A percentile compares a stretch with the other conserved stretches of the same genome.
phyloP scores from a whole-genome alignment of 2,113 vertebrate species.

The Nansenia antarctica region DNA sequence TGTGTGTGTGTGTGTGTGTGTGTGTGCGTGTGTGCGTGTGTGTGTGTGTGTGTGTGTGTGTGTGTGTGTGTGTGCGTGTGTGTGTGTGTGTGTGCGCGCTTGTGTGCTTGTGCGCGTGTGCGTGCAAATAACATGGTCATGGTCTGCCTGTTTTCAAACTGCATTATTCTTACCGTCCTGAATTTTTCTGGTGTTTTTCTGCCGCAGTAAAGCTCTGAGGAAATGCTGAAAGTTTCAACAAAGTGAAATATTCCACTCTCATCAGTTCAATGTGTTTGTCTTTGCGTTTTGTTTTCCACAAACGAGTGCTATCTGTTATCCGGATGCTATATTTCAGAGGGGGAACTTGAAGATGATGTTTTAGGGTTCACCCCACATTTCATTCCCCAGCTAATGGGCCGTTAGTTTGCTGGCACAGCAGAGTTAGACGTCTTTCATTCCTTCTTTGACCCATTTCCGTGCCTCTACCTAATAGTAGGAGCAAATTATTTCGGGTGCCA shows the following conservation, averaged over 20 bases:
- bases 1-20: too few relatives aligned
- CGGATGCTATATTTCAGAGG: neutral
- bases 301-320: constrained; percentile 3
- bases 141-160: too few relatives aligned
- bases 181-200: neutral
- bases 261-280: constrained; percentile 22
- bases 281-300: constrained; percentile 22
- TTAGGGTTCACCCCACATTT: neutral
- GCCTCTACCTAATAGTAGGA: neutral
- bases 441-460: neutral
- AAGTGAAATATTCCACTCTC: constrained; percentile 6
- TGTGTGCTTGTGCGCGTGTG: too few relatives aligned
- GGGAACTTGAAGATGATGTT: neutral
- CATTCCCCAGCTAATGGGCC: neutral
- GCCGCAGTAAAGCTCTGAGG: neutral
- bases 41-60: too few relatives aligned
- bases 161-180: too few relatives aligned
- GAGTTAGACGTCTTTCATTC: neutral
- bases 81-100: too few relatives aligned
- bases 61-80: too few relatives aligned
- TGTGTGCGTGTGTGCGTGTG: too few relatives aligned
- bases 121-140: too few relatives aligned
- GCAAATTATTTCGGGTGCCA: neutral
- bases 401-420: neutral
- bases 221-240: constrained; percentile 28